These are phyloP conservation scores for Clytia hemisphaerica DNA, from an alignment of 30 jellyfish, hydroid and myxozoan genomes.

Conservation along the genomic window DNA sequence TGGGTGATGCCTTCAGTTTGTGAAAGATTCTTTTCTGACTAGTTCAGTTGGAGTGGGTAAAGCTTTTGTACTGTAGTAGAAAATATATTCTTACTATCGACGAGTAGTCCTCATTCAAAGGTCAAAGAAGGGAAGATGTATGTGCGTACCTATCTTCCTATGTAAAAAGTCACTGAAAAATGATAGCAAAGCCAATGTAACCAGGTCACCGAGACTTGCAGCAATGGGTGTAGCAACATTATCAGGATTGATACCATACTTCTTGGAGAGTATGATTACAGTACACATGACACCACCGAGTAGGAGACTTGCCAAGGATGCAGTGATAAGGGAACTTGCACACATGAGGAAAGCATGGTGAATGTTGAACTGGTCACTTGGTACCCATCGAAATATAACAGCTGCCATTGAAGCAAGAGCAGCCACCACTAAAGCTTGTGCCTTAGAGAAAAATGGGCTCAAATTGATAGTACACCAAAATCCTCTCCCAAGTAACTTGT, in stretches of 20 bases:
- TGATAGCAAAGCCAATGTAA: slow-evolving; percentile 90
- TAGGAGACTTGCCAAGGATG: slow-evolving; percentile 81
- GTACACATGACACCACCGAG: slow-evolving; percentile 90
- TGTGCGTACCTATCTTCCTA: slow-evolving; percentile 57
- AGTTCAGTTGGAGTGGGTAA: not conserved
- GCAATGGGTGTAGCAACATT: slow-evolving; percentile 98
- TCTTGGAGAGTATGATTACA: slow-evolving; percentile 52
- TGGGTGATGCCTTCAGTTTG: too few relatives aligned
- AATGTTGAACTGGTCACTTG: slow-evolving; percentile 64
- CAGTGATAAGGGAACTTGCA: slow-evolving; percentile 88
- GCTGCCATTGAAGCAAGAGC: slow-evolving; percentile 93
- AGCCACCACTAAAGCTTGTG: slow-evolving; percentile 96
- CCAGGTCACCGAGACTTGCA: slow-evolving; percentile 93
- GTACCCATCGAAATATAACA: slow-evolving; percentile 75
- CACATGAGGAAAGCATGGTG: slow-evolving; percentile 92
- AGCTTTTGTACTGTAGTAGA: too few relatives aligned
- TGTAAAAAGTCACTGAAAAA: slow-evolving; percentile 61
- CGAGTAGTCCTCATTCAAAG: too few relatives aligned
- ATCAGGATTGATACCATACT: slow-evolving; percentile 86
- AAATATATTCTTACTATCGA: too few relatives aligned
- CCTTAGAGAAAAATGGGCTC: slow-evolving; percentile 33
- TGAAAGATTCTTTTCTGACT: not conserved
- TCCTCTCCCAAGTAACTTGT: too few relatives aligned
- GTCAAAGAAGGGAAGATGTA: not conserved
- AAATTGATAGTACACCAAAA: too few relatives aligned